Percentiles rank a stretch among this genome's conserved stretches.
Evolutionary conservation across 2,797 vertebrate genomes (phyloP).

Genomic region (Danio choprae): DNA sequence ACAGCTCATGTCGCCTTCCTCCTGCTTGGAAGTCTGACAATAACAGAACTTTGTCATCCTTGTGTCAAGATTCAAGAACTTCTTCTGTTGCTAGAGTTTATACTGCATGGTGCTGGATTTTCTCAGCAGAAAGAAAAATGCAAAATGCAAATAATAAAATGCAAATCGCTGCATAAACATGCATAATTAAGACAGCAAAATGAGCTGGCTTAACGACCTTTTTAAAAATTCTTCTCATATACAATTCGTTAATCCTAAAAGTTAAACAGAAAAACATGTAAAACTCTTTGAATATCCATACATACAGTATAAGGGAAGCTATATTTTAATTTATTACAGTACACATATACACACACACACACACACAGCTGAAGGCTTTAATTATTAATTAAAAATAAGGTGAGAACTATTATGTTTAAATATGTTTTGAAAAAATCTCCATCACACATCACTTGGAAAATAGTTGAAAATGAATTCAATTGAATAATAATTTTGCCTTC

Average conservation of each 20-base stretch:
- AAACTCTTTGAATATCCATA: too few species aligned
- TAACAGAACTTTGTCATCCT: constrained; percentile 15
- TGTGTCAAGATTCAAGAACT: constrained; percentile 10
- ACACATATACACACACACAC: too few species aligned
- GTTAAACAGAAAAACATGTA: too few species aligned
- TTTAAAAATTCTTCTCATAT: background rate
- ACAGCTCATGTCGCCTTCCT: constrained; percentile 26
- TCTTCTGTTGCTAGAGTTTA: background rate
- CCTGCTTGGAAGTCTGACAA: constrained; percentile 15
- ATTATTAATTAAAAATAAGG: too few species aligned
- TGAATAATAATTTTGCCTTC: too few species aligned
- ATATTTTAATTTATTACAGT: too few species aligned
- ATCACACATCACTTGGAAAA: too few species aligned
- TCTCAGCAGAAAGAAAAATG: background rate
- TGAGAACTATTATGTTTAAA: too few species aligned
- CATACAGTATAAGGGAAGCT: too few species aligned
- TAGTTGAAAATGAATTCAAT: too few species aligned
- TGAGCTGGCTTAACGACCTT: background rate
- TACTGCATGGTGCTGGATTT: background rate
- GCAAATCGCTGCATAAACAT: background rate
- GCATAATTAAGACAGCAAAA: background rate
- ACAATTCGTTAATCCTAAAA: background rate
- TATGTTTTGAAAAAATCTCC: too few species aligned
- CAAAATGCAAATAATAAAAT: constrained; percentile 1
- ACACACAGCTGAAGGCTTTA: too few species aligned